Conservation (phyloP, 2,888 invertebrate species). For the Blera fallax region DNA sequence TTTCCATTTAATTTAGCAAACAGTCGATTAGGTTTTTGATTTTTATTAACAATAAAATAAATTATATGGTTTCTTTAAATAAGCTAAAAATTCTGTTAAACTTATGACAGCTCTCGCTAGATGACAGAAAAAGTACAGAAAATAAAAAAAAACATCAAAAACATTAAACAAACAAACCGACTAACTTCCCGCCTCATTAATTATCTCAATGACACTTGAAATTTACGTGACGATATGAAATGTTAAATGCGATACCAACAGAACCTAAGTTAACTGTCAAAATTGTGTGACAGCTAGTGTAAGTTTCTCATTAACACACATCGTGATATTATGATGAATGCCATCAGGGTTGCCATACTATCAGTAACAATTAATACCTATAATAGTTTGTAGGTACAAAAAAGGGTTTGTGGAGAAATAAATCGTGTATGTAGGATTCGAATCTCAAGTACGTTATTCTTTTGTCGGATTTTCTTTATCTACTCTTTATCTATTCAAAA, state of each 20-base stretch:
- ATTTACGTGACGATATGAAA: slow-evolving; percentile 23
- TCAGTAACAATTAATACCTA: neutral
- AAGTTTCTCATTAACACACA: slow-evolving; percentile 9
- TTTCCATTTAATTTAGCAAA: slow-evolving; percentile 35
- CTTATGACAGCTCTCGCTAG: neutral
- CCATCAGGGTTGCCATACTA: slow-evolving; percentile 19
- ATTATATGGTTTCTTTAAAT: slow-evolving; percentile 5
- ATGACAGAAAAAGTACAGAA: too few relatives aligned
- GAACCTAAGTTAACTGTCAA: slow-evolving; percentile 19
- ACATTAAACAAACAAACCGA: slow-evolving; percentile 9
- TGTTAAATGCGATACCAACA: neutral
- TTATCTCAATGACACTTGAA: slow-evolving; percentile 36
- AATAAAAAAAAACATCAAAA: slow-evolving; percentile 7
- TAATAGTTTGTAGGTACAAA: neutral
- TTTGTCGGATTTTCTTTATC: slow-evolving; percentile 61
- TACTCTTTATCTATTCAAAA: slow-evolving; percentile 56
- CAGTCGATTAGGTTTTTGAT: slow-evolving; percentile 19
- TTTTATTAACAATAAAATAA: slow-evolving; percentile 36
- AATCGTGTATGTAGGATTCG: slow-evolving; percentile 27
- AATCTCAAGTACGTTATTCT: slow-evolving; percentile 47
- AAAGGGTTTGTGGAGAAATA: neutral
- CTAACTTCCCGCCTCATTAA: slow-evolving; percentile 18
- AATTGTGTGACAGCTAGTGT: slow-evolving; percentile 3
- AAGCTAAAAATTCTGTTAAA: slow-evolving; percentile 12
- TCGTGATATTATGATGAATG: neutral